phyloP scores from a whole-genome alignment of 1,140 invertebrate genomes.

The Hyles euphorbiae region DNA sequence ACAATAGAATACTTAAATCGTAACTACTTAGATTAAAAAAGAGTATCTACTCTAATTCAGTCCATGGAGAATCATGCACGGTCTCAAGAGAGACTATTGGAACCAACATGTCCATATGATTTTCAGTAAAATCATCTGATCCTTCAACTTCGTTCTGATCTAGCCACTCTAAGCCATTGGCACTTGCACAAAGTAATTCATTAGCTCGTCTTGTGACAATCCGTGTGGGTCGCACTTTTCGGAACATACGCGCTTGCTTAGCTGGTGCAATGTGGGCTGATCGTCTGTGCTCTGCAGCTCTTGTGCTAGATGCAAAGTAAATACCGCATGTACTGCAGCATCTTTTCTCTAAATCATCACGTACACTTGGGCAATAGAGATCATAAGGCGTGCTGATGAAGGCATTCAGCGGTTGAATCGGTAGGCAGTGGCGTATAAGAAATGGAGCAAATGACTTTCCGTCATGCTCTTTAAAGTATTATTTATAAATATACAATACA shows the following conservation, averaged over 20 bases:
- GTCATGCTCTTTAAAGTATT: too few relatives aligned
- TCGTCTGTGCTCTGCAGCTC: slow-evolving; percentile 18
- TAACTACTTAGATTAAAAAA: too few relatives aligned
- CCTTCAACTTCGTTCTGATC: slow-evolving; percentile 9
- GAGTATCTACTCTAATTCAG: slow-evolving; percentile 10
- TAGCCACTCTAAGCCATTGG: slow-evolving; percentile 20
- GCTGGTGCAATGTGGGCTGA: slow-evolving; percentile 19
- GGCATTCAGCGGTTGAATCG: too few relatives aligned
- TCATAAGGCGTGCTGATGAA: too few relatives aligned
- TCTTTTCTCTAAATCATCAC: slow-evolving; percentile 30
- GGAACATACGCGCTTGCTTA: slow-evolving; percentile 10
- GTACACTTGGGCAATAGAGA: slow-evolving; percentile 22
- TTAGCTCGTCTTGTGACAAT: slow-evolving; percentile 14
- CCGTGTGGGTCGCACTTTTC: slow-evolving; percentile 25
- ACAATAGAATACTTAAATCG: too few relatives aligned
- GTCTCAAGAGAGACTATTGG: slow-evolving; percentile 14
- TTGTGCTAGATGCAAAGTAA: slow-evolving; percentile 22
- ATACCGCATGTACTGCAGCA: slow-evolving; percentile 30
- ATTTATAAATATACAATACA: too few relatives aligned
- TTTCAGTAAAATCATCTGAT: slow-evolving; percentile 18
- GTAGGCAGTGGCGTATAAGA: too few relatives aligned
- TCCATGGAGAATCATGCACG: slow-evolving; percentile 13
- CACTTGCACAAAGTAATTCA: slow-evolving; percentile 15
- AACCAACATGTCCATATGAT: slow-evolving; percentile 17
- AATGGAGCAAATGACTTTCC: too few relatives aligned